These are phyloP conservation scores for Lepus oiostolus DNA, from an alignment of 2,797 vertebrate species.

Conservation along the genomic window DNA sequence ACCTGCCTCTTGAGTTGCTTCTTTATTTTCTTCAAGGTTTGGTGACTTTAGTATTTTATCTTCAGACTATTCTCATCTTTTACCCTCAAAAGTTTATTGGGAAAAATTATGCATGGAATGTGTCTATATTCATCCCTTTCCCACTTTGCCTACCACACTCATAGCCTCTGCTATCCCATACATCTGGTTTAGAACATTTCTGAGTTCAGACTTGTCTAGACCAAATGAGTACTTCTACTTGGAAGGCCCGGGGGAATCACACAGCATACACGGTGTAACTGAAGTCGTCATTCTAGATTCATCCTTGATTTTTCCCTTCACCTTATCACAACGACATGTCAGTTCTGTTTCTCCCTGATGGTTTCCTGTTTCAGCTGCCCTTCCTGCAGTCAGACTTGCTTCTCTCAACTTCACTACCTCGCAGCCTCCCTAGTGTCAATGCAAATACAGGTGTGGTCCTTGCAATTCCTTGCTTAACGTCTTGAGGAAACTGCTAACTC, in stretches of 20 bases:
- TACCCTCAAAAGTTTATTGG: neutral
- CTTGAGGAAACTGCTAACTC: neutral
- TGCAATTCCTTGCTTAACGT: slow-evolving; percentile 8
- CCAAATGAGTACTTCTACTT: neutral
- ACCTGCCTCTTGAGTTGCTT: neutral
- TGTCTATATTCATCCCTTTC: neutral
- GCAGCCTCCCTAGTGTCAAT: neutral
- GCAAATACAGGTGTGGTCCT: slow-evolving; percentile 15
- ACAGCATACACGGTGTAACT: neutral
- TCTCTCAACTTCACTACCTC: neutral
- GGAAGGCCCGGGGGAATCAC: neutral
- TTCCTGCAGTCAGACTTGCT: neutral
- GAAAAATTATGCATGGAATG: neutral
- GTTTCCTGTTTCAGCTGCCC: neutral
- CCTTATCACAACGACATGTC: neutral
- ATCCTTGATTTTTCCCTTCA: slow-evolving; percentile 35
- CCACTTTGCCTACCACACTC: neutral
- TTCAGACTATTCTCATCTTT: neutral
- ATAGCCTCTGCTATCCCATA: neutral
- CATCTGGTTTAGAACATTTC: neutral
- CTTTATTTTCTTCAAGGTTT: slow-evolving; percentile 20
- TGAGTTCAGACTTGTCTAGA: neutral
- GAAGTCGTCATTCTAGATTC: neutral
- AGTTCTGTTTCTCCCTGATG: neutral
- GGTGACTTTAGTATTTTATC: neutral